phyloP scores from a whole-genome alignment of 2,888 invertebrate species.

The Parnassius orleans region DNA sequence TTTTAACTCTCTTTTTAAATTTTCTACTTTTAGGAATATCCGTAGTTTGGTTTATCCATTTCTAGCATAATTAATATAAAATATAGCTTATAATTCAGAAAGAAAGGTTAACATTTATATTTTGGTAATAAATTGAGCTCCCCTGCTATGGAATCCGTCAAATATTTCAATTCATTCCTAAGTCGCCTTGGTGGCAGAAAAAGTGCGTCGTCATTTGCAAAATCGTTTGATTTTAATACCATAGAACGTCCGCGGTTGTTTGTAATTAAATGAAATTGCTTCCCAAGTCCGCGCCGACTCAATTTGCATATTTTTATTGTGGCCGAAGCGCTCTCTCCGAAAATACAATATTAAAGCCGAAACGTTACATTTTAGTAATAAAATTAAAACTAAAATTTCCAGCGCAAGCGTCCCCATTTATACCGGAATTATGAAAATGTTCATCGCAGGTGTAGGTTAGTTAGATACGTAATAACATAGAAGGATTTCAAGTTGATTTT shows the following conservation, averaged over 20 bases:
- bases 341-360: constrained; percentile 31
- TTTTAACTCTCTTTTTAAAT: no score
- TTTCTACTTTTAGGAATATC: no score
- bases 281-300: constrained; percentile 37
- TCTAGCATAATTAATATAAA: no score
- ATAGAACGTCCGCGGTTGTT: constrained; percentile 37
- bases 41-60: no score
- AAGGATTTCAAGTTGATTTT: no score
- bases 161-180: no score
- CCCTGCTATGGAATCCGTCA: no score
- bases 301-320: constrained; percentile 54
- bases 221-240: constrained; percentile 50
- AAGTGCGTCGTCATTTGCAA: constrained; percentile 38
- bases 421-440: constrained; percentile 1
- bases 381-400: constrained; percentile 20
- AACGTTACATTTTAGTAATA: constrained; percentile 22
- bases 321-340: constrained; percentile 27
- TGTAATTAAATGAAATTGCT: constrained; percentile 52
- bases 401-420: not conserved
- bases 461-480: no score
- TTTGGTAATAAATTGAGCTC: no score
- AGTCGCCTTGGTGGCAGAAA: no score
- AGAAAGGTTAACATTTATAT: no score
- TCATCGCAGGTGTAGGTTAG: not conserved
- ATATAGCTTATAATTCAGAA: no score